Conservation (phyloP, 23 tunicate species). For the Clavelina lepadiformis region DNA sequence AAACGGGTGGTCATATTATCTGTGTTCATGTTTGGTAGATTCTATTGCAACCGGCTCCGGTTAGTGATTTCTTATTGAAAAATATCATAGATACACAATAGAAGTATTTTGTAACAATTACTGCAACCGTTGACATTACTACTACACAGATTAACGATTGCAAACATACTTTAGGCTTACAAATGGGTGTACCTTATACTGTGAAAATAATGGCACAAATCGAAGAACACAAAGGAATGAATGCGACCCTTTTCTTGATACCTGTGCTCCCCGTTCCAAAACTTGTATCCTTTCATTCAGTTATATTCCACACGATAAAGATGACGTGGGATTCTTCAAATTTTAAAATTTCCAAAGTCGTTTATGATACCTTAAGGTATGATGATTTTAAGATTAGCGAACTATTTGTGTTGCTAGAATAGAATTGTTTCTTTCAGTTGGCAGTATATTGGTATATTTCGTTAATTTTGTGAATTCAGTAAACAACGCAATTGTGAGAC, state of each 20-base stretch:
- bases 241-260: background rate
- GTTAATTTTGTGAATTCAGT: too few relatives aligned
- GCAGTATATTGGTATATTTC: too few relatives aligned
- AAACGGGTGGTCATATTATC: too few relatives aligned
- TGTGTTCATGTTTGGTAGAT: too few relatives aligned
- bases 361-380: conserved; percentile 22
- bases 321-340: conserved; percentile 9
- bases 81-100: too few relatives aligned
- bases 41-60: too few relatives aligned
- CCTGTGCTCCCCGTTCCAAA: conserved; percentile 6
- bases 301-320: background rate
- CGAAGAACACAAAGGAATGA: conserved; percentile 7
- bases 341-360: conserved; percentile 12
- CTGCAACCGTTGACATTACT: background rate
- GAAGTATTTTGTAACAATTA: too few relatives aligned
- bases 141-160: background rate
- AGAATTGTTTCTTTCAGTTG: too few relatives aligned
- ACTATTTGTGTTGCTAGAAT: too few relatives aligned
- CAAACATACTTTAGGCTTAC: background rate
- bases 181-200: background rate
- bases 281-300: conserved; percentile 3
- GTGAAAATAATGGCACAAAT: conserved; percentile 3
- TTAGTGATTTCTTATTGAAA: too few relatives aligned
- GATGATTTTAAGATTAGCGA: background rate
- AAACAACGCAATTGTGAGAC: too few relatives aligned